Evolutionary conservation across 2,888 invertebrate genomes (phyloP).

Genomic region (Oasisia sp.): DNA sequence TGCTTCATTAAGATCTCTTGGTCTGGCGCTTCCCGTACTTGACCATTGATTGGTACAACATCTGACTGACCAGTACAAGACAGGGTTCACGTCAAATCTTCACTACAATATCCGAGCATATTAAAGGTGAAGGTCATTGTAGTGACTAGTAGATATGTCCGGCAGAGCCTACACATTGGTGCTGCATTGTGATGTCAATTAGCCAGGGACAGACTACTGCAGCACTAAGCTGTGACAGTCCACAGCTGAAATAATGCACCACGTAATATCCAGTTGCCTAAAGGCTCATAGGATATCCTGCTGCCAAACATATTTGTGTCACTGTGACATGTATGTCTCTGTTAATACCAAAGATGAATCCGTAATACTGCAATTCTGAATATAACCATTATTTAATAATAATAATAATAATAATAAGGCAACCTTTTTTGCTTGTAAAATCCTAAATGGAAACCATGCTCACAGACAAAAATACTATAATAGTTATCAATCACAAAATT

Average conservation of each 20-base stretch:
- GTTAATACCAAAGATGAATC: background rate
- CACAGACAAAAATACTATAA: no score
- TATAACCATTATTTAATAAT: no score
- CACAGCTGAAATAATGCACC: background rate
- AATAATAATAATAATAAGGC: no score
- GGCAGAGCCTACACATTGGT: background rate
- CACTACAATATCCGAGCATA: background rate
- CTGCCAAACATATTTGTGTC: background rate
- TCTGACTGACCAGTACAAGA: background rate
- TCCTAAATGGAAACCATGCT: no score
- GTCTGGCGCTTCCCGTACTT: background rate
- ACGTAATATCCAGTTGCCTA: background rate
- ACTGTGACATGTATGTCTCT: background rate
- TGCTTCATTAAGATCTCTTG: constrained; percentile 4
- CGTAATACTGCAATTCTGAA: no score
- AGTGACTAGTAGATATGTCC: background rate
- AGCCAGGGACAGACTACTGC: background rate
- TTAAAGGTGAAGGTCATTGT: background rate
- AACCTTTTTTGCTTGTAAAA: no score
- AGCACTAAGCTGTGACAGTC: background rate
- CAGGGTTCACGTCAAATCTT: background rate
- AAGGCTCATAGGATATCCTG: background rate
- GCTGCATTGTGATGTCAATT: background rate
- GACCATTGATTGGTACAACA: background rate
- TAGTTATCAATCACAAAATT: no score